Conservation (phyloP, 2,797 vertebrate species). For the Ctenopoma multispine region DNA sequence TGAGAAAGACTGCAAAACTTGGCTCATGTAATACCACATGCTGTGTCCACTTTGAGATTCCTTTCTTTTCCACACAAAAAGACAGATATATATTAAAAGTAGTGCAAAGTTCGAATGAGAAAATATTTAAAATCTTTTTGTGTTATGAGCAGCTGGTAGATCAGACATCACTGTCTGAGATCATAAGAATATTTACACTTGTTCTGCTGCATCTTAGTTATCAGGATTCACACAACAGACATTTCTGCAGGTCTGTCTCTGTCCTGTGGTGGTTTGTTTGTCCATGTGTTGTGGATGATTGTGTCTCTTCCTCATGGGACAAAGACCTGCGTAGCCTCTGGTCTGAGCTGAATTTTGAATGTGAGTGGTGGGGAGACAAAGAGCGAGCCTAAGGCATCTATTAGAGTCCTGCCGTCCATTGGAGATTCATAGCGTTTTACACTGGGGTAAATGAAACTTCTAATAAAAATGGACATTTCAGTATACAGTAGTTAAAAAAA, state of each 20-base stretch:
- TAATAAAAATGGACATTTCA: slow-evolving; percentile 47
- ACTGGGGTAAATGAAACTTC: slow-evolving; percentile 42
- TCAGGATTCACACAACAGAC: neutral
- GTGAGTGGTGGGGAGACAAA: slow-evolving; percentile 32
- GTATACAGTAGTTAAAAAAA: slow-evolving; percentile 52
- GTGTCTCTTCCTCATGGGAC: slow-evolving; percentile 55
- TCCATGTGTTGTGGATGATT: slow-evolving; percentile 55
- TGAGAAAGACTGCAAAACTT: too few relatives aligned
- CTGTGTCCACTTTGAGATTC: neutral
- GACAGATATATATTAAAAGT: too few relatives aligned
- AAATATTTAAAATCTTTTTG: too few relatives aligned
- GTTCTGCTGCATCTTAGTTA: neutral
- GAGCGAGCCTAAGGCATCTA: slow-evolving; percentile 38
- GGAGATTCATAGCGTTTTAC: slow-evolving; percentile 40
- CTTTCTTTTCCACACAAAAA: neutral
- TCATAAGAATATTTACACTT: neutral
- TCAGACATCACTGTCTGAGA: too few relatives aligned
- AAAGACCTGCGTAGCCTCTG: slow-evolving; percentile 33
- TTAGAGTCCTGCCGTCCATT: slow-evolving; percentile 48
- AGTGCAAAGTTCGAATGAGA: neutral
- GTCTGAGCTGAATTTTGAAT: slow-evolving; percentile 39
- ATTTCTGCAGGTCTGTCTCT: slow-evolving; percentile 13
- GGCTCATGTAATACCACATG: too few relatives aligned
- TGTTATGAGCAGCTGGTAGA: neutral
- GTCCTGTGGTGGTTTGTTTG: slow-evolving; percentile 36